A percentile compares a stretch with the other conserved stretches of the same genome.
Evolutionary conservation across 2,888 invertebrate genomes (phyloP).

Genomic region (Cantharis flavilabris): DNA sequence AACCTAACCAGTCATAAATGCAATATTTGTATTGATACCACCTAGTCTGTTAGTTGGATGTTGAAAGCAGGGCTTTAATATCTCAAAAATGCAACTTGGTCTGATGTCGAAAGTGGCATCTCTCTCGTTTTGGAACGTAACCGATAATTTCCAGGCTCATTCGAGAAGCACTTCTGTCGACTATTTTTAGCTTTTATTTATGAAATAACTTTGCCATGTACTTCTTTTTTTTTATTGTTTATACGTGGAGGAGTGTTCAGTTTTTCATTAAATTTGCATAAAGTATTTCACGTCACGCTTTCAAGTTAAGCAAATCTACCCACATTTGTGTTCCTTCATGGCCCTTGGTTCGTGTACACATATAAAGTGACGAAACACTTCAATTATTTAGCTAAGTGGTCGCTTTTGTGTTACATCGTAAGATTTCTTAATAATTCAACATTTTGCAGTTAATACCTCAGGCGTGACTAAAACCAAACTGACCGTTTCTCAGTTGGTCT

Average conservation of each 20-base stretch:
- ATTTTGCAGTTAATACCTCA: slow-evolving; percentile 30
- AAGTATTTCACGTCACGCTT: background rate
- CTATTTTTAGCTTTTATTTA: slow-evolving; percentile 12
- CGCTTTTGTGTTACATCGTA: slow-evolving; percentile 27
- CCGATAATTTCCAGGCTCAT: slow-evolving; percentile 13
- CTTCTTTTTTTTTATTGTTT: background rate
- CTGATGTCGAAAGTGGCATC: background rate
- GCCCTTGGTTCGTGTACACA: slow-evolving; percentile 4
- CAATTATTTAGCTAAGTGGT: slow-evolving; percentile 38
- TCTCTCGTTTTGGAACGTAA: background rate
- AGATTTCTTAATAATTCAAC: slow-evolving; percentile 41
- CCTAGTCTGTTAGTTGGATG: background rate
- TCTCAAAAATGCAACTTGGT: background rate
- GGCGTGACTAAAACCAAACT: slow-evolving; percentile 36
- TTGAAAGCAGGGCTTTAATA: background rate
- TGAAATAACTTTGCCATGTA: background rate
- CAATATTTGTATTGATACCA: background rate
- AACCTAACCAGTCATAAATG: background rate
- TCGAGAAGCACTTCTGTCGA: slow-evolving; percentile 12
- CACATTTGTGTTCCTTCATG: background rate
- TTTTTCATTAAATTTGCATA: background rate
- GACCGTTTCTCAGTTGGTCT: slow-evolving; percentile 30
- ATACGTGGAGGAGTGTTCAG: background rate
- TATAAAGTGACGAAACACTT: slow-evolving; percentile 27
- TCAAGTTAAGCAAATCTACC: background rate